Evolutionary conservation across 2,888 invertebrate species (phyloP), one percentile per base, ranked within the genome.

Genomic region (Pimpla rufipes): DNA sequence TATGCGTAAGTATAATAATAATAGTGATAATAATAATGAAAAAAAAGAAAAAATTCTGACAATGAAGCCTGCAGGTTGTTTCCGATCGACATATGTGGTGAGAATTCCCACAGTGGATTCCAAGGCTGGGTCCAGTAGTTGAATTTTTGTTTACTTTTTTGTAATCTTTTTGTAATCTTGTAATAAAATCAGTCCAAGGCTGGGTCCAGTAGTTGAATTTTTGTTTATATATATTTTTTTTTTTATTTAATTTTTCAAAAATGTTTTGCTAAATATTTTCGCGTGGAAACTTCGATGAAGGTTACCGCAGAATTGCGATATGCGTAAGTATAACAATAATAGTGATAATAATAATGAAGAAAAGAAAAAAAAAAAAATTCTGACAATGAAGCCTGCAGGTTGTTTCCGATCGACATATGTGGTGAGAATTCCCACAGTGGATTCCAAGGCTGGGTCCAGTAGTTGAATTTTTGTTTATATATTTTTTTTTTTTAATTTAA

Each of bases 31-130:
- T 16, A 37, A 7, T 6, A 8, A 16, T 0, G 6, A 45, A 45
- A 64, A 18, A 10, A 40, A 62, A 62, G 10, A 62, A 18, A 64
- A 37, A 59, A 35, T 7, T 18, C 64, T 64, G 64, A 62, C 37
- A 62, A 37, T 62, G 10, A 62, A 62, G 35, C 8, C 52, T 10
- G 37, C 16, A 7, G 1, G 37, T 18, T 8, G 8, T 11, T 62
- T 62, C 16, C 35, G 59, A 18, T 16, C 37, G 37, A 35, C 35
- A 59, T 59, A 35, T 62, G 37, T 37, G 35, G 7, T 2, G 18
- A 16, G 16, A 16, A 7, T 62, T 40, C 18, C 8, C n/a, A 35
- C 35, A 59, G 57, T 57, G 11, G 57, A 11, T 21, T n/a, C n/a
- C n/a, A n/a, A n/a, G n/a, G n/a, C n/a, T n/a, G n/a, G n/a, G n/a